These are phyloP conservation scores for Lomographa bimaculata DNA, from an alignment of 2,888 invertebrate genomes.

Conservation along the genomic window DNA sequence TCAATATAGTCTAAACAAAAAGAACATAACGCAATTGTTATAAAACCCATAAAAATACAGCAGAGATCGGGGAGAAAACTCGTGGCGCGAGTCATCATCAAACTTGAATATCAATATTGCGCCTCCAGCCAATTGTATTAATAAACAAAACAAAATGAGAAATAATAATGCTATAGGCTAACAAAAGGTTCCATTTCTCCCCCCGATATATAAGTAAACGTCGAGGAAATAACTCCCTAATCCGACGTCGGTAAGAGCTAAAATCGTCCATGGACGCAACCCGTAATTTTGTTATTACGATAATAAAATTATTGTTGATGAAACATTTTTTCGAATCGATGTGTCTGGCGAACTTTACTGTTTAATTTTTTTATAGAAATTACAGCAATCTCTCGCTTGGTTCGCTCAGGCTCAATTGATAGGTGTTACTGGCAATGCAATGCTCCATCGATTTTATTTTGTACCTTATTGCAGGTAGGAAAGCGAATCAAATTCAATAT, in stretches of 20 bases:
- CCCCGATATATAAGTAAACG: constrained; percentile 69
- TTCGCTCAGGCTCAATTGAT: constrained; percentile 68
- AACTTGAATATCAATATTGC: constrained; percentile 84
- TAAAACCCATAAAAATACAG: constrained; percentile 75
- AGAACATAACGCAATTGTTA: constrained; percentile 58
- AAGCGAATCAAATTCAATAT: too few species aligned
- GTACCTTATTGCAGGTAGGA: too few species aligned
- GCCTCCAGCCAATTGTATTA: constrained; percentile 84
- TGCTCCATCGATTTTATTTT: constrained; percentile 49
- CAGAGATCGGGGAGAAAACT: constrained; percentile 65
- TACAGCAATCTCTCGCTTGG: constrained; percentile 74
- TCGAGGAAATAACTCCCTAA: constrained; percentile 65
- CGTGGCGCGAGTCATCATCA: constrained; percentile 78
- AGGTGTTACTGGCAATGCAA: constrained; percentile 60
- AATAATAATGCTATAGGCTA: constrained; percentile 84
- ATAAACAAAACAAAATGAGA: constrained; percentile 84
- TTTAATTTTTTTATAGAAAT: constrained; percentile 78
- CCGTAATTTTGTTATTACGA: constrained; percentile 83
- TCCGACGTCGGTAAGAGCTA: constrained; percentile 61
- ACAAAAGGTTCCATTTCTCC: constrained; percentile 84
- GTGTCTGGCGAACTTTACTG: constrained; percentile 81
- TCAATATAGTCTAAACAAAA: constrained; percentile 56
- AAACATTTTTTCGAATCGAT: constrained; percentile 81
- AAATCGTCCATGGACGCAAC: constrained; percentile 67
- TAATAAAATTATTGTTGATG: constrained; percentile 84